Conservation (phyloP, 2,888 invertebrate genomes). For the Drosophila suboccidentalis region DNA sequence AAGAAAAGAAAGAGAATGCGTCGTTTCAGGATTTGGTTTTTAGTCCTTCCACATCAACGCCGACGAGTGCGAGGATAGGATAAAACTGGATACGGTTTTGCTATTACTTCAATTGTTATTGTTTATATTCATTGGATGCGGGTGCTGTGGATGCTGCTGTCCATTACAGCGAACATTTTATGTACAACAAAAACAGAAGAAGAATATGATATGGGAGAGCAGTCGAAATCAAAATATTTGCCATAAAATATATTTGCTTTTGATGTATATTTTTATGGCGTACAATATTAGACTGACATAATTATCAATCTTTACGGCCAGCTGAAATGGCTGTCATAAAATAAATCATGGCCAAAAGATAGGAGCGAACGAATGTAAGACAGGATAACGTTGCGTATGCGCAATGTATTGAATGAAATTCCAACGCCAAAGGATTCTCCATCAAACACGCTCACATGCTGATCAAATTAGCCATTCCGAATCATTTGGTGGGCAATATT, state of each 20-base stretch:
- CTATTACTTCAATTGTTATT: conserved; percentile 80
- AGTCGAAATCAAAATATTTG: conserved; percentile 51
- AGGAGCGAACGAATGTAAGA: conserved; percentile 15
- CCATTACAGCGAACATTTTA: conserved; percentile 56
- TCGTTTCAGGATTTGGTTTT: conserved; percentile 21
- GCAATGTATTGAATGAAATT: conserved; percentile 32
- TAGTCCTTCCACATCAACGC: conserved; percentile 49
- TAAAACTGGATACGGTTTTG: conserved; percentile 42
- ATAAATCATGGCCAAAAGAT: conserved; percentile 53
- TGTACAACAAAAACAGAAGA: conserved; percentile 23
- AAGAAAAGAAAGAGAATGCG: conserved; percentile 20
- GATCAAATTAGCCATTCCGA: conserved; percentile 81
- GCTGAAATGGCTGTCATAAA: conserved; percentile 67
- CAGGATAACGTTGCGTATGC: conserved; percentile 48
- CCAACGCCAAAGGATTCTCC: conserved; percentile 33
- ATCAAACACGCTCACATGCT: conserved; percentile 48
- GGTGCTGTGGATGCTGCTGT: conserved; percentile 16
- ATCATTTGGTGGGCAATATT: conserved; percentile 72
- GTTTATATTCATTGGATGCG: conserved; percentile 76
- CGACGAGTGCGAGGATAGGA: conserved; percentile 49
- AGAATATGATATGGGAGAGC: conserved; percentile 1
- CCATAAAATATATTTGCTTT: conserved; percentile 65
- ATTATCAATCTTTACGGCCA: conserved; percentile 78
- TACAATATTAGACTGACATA: conserved; percentile 73
- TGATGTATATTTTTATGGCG: conserved; percentile 74